A percentile compares a stretch with the other conserved stretches of the same genome.
Conservation (phyloP, 2,797 vertebrate species). For the Ceryle rudis region DNA sequence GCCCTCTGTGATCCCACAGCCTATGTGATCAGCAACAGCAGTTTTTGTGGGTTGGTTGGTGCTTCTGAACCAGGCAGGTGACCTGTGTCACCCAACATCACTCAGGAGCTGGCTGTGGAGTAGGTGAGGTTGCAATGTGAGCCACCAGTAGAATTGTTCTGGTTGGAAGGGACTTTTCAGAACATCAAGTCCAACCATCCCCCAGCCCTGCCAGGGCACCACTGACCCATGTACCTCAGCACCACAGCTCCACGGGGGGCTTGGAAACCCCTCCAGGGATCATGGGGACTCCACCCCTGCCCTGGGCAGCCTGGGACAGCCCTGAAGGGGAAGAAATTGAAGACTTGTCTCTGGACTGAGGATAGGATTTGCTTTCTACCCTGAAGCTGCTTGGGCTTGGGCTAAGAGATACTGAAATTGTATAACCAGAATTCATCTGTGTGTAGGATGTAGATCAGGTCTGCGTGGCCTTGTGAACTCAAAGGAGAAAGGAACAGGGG, state of each 20-base stretch:
- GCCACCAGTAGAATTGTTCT: no score
- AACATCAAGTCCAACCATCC: no score
- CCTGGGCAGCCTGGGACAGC: no score
- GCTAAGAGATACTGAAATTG: not conserved
- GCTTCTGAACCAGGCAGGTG: not conserved
- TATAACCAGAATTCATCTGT: rapidly evolving
- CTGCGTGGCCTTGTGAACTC: not conserved
- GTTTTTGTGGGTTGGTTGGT: not conserved
- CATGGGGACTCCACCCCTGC: no score
- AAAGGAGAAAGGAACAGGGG: not conserved
- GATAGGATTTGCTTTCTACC: not conserved
- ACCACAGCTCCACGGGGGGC: no score
- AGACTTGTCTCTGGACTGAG: not conserved
- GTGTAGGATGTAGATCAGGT: not conserved
- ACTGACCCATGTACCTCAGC: no score
- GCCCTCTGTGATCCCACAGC: not conserved
- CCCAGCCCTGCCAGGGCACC: no score
- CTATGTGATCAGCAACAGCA: rapidly evolving
- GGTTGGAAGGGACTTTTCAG: no score
- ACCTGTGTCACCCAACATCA: rapidly evolving
- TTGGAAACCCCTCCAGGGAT: no score
- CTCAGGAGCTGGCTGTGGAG: not conserved
- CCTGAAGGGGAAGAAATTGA: no score
- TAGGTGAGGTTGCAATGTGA: not conserved
- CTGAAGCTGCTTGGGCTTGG: not conserved